phyloP scores from a whole-genome alignment of 2,888 invertebrate genomes.

The Caenorhabditis zanzibari region DNA sequence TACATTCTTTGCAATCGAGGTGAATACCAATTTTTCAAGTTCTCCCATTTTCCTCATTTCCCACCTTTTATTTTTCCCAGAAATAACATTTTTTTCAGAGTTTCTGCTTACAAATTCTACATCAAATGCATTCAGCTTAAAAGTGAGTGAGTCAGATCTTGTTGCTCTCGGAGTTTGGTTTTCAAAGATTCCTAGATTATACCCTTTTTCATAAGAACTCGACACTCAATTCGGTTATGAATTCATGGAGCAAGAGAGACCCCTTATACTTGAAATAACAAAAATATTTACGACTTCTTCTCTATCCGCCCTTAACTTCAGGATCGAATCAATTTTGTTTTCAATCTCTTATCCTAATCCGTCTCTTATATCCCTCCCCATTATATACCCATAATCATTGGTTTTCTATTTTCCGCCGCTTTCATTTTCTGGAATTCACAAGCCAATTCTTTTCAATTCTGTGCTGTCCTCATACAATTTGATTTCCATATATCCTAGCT shows the following conservation, averaged over 20 bases:
- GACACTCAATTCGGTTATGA: constrained; percentile 5
- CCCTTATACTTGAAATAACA: constrained; percentile 4
- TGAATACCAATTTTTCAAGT: constrained; percentile 30
- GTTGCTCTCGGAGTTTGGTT: constrained; percentile 3
- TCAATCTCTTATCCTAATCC: constrained; percentile 19
- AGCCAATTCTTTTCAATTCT: constrained; percentile 3
- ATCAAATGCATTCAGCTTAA: constrained; percentile 47
- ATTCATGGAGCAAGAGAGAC: constrained; percentile 1
- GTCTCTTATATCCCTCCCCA: background rate
- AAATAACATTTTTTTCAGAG: constrained; percentile 15
- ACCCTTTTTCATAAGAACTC: constrained; percentile 16
- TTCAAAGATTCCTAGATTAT: background rate
- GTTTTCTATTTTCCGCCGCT: background rate
- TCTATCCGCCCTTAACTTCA: background rate
- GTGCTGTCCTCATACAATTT: constrained; percentile 25
- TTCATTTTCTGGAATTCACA: background rate
- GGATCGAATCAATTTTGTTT: constrained; percentile 18
- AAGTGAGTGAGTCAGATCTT: constrained; percentile 47
- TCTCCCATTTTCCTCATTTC: background rate
- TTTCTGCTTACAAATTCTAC: background rate
- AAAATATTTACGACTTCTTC: constrained; percentile 40
- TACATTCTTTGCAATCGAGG: constrained; percentile 23
- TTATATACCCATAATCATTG: constrained; percentile 5
- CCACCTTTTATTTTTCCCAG: background rate
- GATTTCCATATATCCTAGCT: constrained; percentile 14